A percentile compares a stretch with the other conserved stretches of the same genome.
These are phyloP conservation scores for Drosophila sproati DNA, from an alignment of 1,140 invertebrate species.

Conservation along the genomic window DNA sequence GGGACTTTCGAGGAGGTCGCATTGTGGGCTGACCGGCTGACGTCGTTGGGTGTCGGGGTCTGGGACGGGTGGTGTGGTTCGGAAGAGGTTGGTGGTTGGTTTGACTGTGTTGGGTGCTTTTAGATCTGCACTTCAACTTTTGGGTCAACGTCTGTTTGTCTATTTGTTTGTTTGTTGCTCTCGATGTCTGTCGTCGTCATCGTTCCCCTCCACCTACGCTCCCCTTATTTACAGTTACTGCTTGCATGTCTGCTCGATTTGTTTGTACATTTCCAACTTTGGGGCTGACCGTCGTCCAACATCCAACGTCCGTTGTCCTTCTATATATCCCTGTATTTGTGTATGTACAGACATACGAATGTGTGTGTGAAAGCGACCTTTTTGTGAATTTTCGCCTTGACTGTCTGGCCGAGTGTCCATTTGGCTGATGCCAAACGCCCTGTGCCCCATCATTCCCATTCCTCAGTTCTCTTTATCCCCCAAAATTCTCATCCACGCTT, in stretches of 20 bases:
- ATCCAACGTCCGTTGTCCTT: constrained; percentile 31
- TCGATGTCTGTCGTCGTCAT: constrained; percentile 57
- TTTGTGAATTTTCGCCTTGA: constrained; percentile 78
- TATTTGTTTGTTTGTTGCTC: constrained; percentile 79
- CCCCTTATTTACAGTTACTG: constrained; percentile 5
- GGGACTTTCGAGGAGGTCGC: constrained; percentile 1
- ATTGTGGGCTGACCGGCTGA: neutral
- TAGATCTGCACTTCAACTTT: constrained; percentile 80
- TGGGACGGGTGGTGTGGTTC: neutral
- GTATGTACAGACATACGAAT: constrained; percentile 5
- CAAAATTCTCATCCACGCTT: constrained; percentile 10
- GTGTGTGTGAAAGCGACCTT: constrained; percentile 57
- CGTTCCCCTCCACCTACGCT: neutral
- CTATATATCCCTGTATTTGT: constrained; percentile 24
- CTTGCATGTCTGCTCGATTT: constrained; percentile 78
- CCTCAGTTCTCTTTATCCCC: too few species aligned
- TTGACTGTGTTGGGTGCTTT: constrained; percentile 53
- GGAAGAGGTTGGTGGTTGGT: constrained; percentile 1
- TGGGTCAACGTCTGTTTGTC: constrained; percentile 81
- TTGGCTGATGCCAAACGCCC: constrained; percentile 39
- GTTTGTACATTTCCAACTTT: constrained; percentile 73
- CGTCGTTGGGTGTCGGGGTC: neutral
- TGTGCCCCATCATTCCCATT: neutral
- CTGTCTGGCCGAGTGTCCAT: constrained; percentile 55
- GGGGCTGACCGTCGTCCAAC: constrained; percentile 48